Base-by-base conservation (phyloP, 2,888 invertebrate genomes). In the Metopia argyrocephala region DNA sequence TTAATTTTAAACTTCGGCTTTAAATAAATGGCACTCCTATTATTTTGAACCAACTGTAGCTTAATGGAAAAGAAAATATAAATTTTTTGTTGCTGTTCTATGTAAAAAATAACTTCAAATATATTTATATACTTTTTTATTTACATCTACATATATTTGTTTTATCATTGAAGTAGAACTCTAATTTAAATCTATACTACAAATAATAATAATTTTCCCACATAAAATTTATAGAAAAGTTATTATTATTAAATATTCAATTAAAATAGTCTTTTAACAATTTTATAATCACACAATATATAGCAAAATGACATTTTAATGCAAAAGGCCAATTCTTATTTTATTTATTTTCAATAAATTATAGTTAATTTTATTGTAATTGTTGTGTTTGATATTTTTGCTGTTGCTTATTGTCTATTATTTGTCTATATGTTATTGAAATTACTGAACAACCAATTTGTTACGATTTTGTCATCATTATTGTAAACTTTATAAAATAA, bases 241-340 rank as follows among this genome's bases (percentile, higher is more conserved):
- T 9, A 27, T 23, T 23, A 31, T 52, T 31, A 52, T 65, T 52
- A 31, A 50, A 65, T 31, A 52, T 52, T 31, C 9, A 23, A 50
- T 31, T 52, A 52, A 52, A n/a, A n/a, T 65, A 50, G 21, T 65
- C n/a, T 31, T 52, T 65, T 28, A 65, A 21, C n/a, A 31, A 28
- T 2, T 4, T 3, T 31, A 66, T 15, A 50, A 31, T 48, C 28
- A 64, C 1, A 31, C 12, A 15, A 3, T 12, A 5, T 9, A 5
- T 9, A 12, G 12, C 9, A 3, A 31, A 12, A 4, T 21, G 9
- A 3, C 5, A n/a, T 25, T 12, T 12, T 7, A 57, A 5, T 21
- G 45, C 18, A n/a, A 6, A 54, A 52, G 52, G 15, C 2, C 38
- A 12, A 38, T n/a, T n/a, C 12, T 38, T 38, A 9, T 38, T 4